A percentile compares a stretch with the other conserved stretches of the same genome.
phyloP scores from a whole-genome alignment of 2,888 invertebrate genomes.

The Eretmocerus hayati region DNA sequence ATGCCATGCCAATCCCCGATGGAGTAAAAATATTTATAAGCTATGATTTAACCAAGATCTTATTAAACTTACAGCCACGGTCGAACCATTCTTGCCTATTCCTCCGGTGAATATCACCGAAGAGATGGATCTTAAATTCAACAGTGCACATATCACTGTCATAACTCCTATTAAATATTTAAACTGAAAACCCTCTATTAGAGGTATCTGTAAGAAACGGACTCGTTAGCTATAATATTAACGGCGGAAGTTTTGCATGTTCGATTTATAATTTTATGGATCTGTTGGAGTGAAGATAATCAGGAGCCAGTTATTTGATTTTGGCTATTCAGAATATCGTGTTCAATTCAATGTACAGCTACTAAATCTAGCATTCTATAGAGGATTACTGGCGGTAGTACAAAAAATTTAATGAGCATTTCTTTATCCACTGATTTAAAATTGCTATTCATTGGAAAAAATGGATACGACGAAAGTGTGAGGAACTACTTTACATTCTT shows the following conservation, averaged over 20 bases:
- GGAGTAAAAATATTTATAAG: constrained; percentile 26
- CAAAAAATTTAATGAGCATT: too few species aligned
- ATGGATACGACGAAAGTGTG: too few species aligned
- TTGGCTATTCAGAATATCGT: too few species aligned
- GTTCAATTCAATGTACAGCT: too few species aligned
- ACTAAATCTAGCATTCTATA: too few species aligned
- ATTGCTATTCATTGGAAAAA: too few species aligned
- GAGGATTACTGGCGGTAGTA: too few species aligned
- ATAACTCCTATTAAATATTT: constrained; percentile 71
- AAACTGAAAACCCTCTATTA: constrained; percentile 63
- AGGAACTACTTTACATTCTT: too few species aligned
- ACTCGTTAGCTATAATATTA: constrained; percentile 20
- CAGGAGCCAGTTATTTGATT: too few species aligned
- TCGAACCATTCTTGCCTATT: constrained; percentile 97
- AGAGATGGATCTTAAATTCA: constrained; percentile 67
- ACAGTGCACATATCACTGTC: constrained; percentile 65
- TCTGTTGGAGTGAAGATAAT: too few species aligned
- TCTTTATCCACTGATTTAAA: too few species aligned
- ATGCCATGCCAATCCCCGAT: constrained; percentile 44
- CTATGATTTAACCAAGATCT: constrained; percentile 24
- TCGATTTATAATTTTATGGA: too few species aligned
- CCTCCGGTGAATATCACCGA: constrained; percentile 71
- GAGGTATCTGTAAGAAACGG: constrained; percentile 47
- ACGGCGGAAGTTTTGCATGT: neutral
- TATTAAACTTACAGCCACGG: constrained; percentile 83